These are phyloP conservation scores for Syngnathoides biaculeatus DNA, from an alignment of 2,113 vertebrate species.

Conservation along the genomic window DNA sequence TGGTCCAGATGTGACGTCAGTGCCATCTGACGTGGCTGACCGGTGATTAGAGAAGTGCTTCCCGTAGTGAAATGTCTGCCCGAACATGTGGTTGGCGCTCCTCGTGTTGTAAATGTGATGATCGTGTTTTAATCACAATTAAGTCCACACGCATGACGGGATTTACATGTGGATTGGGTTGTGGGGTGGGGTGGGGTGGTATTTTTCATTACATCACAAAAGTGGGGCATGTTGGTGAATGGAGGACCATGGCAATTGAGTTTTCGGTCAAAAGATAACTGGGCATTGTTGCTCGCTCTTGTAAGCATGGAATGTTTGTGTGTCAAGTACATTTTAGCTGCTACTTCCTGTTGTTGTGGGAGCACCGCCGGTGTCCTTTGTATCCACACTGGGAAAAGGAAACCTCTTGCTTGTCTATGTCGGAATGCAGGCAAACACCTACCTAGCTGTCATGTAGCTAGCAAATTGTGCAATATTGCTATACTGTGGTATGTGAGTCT, in stretches of 20 bases:
- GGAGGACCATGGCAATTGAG: not conserved
- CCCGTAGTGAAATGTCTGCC: conserved; percentile 39
- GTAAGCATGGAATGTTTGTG: conserved; percentile 41
- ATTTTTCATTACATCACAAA: conserved; percentile 34
- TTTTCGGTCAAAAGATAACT: conserved; percentile 8
- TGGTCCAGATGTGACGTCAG: conserved; percentile 61
- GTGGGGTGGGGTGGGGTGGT: no score
- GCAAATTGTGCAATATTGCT: not conserved
- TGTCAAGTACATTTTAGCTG: conserved; percentile 43
- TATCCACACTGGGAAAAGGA: conserved; percentile 61
- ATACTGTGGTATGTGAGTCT: not conserved
- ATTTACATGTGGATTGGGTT: conserved; percentile 16
- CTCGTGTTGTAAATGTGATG: conserved; percentile 39
- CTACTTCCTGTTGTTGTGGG: conserved; percentile 71
- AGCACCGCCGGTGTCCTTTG: conserved; percentile 36
- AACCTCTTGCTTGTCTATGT: conserved; percentile 49
- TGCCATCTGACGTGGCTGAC: conserved; percentile 62
- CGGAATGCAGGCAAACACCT: not conserved
- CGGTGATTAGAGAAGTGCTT: conserved; percentile 73
- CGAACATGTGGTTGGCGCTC: conserved; percentile 52
- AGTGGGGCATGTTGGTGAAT: conserved; percentile 50
- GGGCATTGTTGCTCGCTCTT: conserved; percentile 4
- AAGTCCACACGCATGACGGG: conserved; percentile 55
- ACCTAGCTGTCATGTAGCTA: not conserved
- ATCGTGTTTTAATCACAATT: conserved; percentile 63